Percentiles rank a stretch among this genome's conserved stretches.
These are phyloP conservation scores for Leptopilina syphax DNA, from an alignment of 2,888 invertebrate species.

Conservation along the genomic window DNA sequence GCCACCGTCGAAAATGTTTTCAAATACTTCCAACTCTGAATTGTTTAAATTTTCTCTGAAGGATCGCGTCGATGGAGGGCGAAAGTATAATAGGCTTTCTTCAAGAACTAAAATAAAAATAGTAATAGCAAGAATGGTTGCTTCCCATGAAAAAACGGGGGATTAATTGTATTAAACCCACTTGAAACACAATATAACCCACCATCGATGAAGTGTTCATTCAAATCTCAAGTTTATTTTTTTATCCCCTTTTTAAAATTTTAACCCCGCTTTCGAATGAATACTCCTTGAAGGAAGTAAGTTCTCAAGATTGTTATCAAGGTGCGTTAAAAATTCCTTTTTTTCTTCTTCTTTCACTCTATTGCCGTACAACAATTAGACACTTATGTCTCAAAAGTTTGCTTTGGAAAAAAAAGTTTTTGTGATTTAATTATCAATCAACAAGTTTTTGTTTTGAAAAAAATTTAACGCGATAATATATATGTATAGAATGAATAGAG, in stretches of 20 bases:
- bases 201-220: constrained; percentile 63
- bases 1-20: neutral
- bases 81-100: constrained; percentile 29
- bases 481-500: too few species aligned
- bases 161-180: constrained; percentile 58
- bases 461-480: too few species aligned
- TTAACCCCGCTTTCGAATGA: constrained; percentile 62
- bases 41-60: constrained; percentile 19
- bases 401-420: too few species aligned
- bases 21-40: constrained; percentile 3
- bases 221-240: constrained; percentile 66
- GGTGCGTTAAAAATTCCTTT: constrained; percentile 59
- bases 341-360: neutral
- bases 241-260: constrained; percentile 57
- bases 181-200: constrained; percentile 66
- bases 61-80: constrained; percentile 5
- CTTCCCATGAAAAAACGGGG: constrained; percentile 55
- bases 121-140: constrained; percentile 46
- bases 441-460: too few species aligned
- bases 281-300: constrained; percentile 66
- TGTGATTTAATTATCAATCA: too few species aligned
- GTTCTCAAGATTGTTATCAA: constrained; percentile 69
- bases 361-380: neutral
- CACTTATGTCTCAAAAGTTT: too few species aligned
- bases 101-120: constrained; percentile 5